These are phyloP conservation scores for Enteromius mattozi DNA, from an alignment of 2,797 vertebrate genomes.

Conservation along the genomic window DNA sequence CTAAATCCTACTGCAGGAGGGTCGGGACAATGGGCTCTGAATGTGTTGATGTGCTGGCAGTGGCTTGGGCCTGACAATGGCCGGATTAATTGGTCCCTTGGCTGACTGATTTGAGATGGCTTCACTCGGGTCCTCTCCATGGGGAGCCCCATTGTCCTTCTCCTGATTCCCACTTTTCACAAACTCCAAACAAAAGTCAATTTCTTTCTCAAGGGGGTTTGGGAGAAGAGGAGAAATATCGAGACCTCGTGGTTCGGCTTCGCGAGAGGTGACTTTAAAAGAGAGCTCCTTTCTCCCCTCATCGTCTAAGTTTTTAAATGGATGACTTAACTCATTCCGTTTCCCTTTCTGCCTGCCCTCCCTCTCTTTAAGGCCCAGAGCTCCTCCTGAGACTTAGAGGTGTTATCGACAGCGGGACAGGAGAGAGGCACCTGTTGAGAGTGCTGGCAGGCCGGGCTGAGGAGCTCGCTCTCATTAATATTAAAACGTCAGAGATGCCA, in stretches of 20 bases:
- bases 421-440: constrained; percentile 60
- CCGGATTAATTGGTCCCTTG: constrained; percentile 99
- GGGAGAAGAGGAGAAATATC: constrained; percentile 80
- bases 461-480: constrained; percentile 77
- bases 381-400: constrained; percentile 46
- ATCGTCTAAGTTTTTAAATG: constrained; percentile 64
- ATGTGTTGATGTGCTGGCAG: constrained; percentile 98
- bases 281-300: constrained; percentile 71
- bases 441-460: constrained; percentile 48
- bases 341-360: constrained; percentile 45
- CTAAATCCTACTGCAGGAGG: constrained; percentile 99
- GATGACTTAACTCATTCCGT: constrained; percentile 60
- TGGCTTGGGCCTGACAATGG: constrained; percentile 97
- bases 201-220: constrained; percentile 95
- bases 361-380: constrained; percentile 48
- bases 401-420: constrained; percentile 48
- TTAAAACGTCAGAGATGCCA: constrained; percentile 89
- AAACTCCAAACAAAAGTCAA: constrained; percentile 99
- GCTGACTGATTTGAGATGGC: constrained; percentile 99
- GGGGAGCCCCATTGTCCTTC: constrained; percentile 98
- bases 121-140: constrained; percentile 97
- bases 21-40: constrained; percentile 97
- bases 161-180: constrained; percentile 99
- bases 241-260: constrained; percentile 87
- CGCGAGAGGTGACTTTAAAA: constrained; percentile 87